Percentiles rank a stretch among this genome's conserved stretches.
Evolutionary conservation across 2,113 vertebrate genomes (phyloP).

Genomic region (Micronycteris hirsuta): DNA sequence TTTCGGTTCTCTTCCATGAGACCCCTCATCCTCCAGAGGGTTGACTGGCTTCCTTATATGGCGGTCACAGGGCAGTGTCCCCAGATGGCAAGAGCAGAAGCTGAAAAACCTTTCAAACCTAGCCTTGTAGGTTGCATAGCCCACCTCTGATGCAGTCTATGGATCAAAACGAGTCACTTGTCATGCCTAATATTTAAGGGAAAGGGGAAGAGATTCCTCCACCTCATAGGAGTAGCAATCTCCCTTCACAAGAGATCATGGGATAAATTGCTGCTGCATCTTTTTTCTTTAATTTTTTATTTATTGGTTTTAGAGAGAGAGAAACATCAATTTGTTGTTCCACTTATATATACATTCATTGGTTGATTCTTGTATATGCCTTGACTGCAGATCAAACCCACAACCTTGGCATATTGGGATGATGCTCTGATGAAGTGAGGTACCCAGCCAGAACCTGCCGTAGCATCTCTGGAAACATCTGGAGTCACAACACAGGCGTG

Average conservation of each 20-base stretch:
- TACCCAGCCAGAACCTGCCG: background rate
- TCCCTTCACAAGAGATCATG: background rate
- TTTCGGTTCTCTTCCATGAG: background rate
- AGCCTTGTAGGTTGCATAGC: background rate
- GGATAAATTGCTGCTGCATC: background rate
- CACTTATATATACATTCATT: too few species aligned
- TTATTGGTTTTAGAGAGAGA: too few species aligned
- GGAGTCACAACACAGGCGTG: background rate
- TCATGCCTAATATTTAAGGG: background rate
- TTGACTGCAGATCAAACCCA: too few species aligned
- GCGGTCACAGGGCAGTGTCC: background rate
- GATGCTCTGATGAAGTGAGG: too few species aligned
- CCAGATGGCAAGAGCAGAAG: background rate
- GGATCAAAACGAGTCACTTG: background rate
- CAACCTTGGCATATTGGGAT: too few species aligned
- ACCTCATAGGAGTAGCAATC: background rate
- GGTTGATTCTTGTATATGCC: too few species aligned
- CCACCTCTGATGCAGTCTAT: background rate
- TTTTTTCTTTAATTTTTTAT: background rate
- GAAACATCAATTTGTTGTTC: too few species aligned
- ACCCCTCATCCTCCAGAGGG: background rate
- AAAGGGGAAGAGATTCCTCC: background rate
- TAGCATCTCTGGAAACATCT: background rate
- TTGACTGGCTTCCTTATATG: background rate
- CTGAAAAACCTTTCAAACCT: background rate